Percentiles rank a stretch among this genome's conserved stretches.
phyloP scores from a whole-genome alignment of 2,797 vertebrate species.

The Denticeps clupeoides region DNA sequence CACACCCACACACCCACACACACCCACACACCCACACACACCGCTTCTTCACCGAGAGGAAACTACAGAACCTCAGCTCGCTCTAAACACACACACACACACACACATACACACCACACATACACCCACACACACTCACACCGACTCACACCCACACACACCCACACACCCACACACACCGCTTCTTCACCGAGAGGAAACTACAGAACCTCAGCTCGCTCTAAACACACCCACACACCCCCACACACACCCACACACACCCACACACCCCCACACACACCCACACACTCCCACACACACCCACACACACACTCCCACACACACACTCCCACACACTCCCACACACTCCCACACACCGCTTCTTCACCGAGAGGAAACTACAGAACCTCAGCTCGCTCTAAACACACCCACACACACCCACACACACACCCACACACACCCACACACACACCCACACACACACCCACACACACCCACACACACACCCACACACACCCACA shows the following conservation, averaged over 20 bases:
- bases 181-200: constrained; percentile 29
- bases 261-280: neutral
- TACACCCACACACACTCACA: constrained; percentile 5
- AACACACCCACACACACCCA: neutral
- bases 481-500: no score
- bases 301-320: neutral
- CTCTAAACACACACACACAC: constrained; percentile 3
- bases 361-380: no score
- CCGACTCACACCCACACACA: neutral
- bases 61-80: no score
- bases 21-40: no score
- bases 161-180: constrained; percentile 11
- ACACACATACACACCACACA: neutral
- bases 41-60: constrained; percentile 54
- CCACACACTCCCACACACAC: neutral
- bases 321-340: neutral
- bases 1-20: no score
- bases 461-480: no score
- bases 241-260: neutral
- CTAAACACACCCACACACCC: constrained; percentile 1
- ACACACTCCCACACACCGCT: neutral
- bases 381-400: no score
- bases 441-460: no score
- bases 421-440: neutral
- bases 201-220: constrained; percentile 21